Percentiles rank a stretch among this genome's conserved stretches.
phyloP scores from a whole-genome alignment of 2,888 invertebrate genomes.

The Ctena decussata region DNA sequence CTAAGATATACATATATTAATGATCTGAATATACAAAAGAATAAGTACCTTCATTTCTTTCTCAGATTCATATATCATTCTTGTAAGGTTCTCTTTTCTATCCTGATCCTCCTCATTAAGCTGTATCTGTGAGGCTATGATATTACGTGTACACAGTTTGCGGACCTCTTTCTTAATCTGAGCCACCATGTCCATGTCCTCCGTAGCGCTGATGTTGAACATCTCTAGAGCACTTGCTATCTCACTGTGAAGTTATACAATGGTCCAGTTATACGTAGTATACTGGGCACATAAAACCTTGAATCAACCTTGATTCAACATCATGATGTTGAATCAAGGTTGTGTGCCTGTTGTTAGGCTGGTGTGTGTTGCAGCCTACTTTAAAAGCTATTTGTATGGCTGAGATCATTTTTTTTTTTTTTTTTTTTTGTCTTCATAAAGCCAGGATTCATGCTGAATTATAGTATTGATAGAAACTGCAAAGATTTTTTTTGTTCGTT shows the following conservation, averaged over 20 bases:
- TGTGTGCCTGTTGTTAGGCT: too few relatives aligned
- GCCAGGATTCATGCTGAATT: too few relatives aligned
- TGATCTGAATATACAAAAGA: background rate
- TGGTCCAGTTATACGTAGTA: too few relatives aligned
- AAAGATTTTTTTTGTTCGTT: too few relatives aligned
- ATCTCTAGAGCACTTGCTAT: slow-evolving; percentile 80
- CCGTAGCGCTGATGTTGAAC: slow-evolving; percentile 83
- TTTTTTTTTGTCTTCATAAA: too few relatives aligned
- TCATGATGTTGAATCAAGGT: too few relatives aligned
- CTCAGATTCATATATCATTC: slow-evolving; percentile 81
- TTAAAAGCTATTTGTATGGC: too few relatives aligned
- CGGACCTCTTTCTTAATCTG: slow-evolving; percentile 86
- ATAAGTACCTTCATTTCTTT: slow-evolving; percentile 74
- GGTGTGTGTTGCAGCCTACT: too few relatives aligned
- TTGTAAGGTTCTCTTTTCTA: slow-evolving; percentile 75
- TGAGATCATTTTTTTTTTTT: too few relatives aligned
- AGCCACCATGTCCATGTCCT: slow-evolving; percentile 86
- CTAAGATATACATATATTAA: background rate
- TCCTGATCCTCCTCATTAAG: slow-evolving; percentile 81
- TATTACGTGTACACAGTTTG: slow-evolving; percentile 82
- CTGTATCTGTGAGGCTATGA: slow-evolving; percentile 83
- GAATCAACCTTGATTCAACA: too few relatives aligned
- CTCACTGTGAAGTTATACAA: slow-evolving; percentile 75
- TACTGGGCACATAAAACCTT: too few relatives aligned
- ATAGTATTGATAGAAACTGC: too few relatives aligned